Evolutionary conservation across 2,113 vertebrate genomes (phyloP), one percentile per base, ranked within the genome.

Genomic region (Eudyptes chrysolophus): DNA sequence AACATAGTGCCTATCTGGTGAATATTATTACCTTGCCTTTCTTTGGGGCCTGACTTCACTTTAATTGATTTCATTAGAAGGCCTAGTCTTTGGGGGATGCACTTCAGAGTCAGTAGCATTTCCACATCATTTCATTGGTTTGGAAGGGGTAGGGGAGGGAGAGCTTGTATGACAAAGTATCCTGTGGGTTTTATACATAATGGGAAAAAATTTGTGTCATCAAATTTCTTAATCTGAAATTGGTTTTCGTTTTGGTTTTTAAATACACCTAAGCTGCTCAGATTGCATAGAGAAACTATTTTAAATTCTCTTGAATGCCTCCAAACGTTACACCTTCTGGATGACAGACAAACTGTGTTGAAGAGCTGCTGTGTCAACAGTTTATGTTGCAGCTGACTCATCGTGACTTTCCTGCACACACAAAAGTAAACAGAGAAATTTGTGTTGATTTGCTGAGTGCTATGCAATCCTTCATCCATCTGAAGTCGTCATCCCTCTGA

Each of bases 381-480:
- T 89, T 93, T 76, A 40, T 48, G 34, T 57, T 72, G 62, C 84
- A 95, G 62, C 61, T 85, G 84, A 93, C 94, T 95, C 77, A 84
- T 54, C 6, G 9, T 76, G 85, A 83, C 36, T 93, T 79, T 54
- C 44, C 52, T 30, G 40, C 44, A 38, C 2, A 6, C 44, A 83
- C 30, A 61, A 85, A 95, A 82, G 61, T 64, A 77, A 93, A 90
- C 46, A 92, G 26, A 89, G 74, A 92, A 79, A 14, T 13, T 26
- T 27, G 46, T 87, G 87, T 72, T 79, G 71, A 87, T 88, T 87
- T 90, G 52, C 70, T 87, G 65, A 94, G 81, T 89, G 77, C 87
- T 85, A 17, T 82, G 75, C 74, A 93, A 84, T 78, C 74, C 44
- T 81, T 87, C 87, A 91, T n/a, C 65, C 34, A 87, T 71, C 77